Evolutionary conservation across 35 echinoderm and acorn worm species (phyloP).

Genomic region (Eucidaris tribuloides): DNA sequence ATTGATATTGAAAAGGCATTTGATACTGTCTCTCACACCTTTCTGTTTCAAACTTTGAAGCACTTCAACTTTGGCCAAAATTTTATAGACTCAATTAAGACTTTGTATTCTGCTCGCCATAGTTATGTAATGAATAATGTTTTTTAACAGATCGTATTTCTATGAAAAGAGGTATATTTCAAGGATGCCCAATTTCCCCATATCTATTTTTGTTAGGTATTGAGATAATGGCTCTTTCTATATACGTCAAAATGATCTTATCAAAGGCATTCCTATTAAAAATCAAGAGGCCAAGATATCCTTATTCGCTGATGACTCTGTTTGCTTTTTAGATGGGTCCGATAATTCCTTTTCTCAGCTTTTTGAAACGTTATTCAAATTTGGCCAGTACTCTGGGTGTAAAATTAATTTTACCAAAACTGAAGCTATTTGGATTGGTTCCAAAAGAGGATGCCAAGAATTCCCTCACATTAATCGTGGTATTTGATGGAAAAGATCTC

Average conservation of each 20-base stretch:
- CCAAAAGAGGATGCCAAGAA: background rate
- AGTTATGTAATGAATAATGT: slow-evolving; percentile 32
- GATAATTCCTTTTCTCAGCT: background rate
- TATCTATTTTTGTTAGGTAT: slow-evolving; percentile 15
- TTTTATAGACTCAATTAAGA: slow-evolving; percentile 10
- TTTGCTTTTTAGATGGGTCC: slow-evolving; percentile 28
- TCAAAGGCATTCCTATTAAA: slow-evolving; percentile 11
- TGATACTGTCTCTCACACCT: background rate
- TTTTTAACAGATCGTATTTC: background rate
- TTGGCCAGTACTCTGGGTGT: slow-evolving; percentile 12
- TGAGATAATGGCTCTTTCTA: background rate
- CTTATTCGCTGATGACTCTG: slow-evolving; percentile 21
- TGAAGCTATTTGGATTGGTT: slow-evolving; percentile 27
- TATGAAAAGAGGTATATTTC: slow-evolving; percentile 21
- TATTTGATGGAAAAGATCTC: background rate
- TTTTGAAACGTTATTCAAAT: slow-evolving; percentile 1
- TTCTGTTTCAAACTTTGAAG: slow-evolving; percentile 18
- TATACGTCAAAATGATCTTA: background rate
- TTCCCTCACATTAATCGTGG: no score
- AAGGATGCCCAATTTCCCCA: slow-evolving; percentile 7
- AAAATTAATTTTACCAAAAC: slow-evolving; percentile 23
- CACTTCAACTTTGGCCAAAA: slow-evolving; percentile 15
- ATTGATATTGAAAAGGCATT: background rate
- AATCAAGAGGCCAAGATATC: slow-evolving; percentile 10
- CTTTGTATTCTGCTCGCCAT: background rate